Conservation (phyloP, 1,140 invertebrate genomes). For the Lerema accius region DNA sequence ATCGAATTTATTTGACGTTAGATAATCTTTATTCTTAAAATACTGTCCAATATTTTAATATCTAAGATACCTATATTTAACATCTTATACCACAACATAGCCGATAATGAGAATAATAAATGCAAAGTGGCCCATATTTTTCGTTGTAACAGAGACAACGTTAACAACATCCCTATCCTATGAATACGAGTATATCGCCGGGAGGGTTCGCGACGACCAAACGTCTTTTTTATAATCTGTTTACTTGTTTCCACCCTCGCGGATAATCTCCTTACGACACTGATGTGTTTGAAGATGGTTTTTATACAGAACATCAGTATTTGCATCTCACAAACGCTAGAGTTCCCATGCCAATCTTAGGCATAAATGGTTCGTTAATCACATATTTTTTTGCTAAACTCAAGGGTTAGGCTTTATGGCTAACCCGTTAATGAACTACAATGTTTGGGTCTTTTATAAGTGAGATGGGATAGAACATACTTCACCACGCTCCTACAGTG, state of each 20-base stretch:
- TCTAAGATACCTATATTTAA: too few relatives aligned
- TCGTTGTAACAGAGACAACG: slow-evolving; percentile 10
- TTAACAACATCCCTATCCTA: slow-evolving; percentile 35
- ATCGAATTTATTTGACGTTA: too few relatives aligned
- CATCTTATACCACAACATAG: too few relatives aligned
- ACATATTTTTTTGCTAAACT: background rate
- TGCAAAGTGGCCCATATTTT: slow-evolving; percentile 13
- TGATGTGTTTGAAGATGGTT: slow-evolving; percentile 52
- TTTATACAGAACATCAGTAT: slow-evolving; percentile 38
- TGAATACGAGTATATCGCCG: slow-evolving; percentile 45
- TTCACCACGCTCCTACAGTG: too few relatives aligned
- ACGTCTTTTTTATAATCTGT: slow-evolving; percentile 77
- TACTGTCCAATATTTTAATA: too few relatives aligned
- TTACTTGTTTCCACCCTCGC: slow-evolving; percentile 61
- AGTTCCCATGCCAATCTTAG: slow-evolving; percentile 9
- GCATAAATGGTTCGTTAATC: background rate
- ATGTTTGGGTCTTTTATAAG: too few relatives aligned
- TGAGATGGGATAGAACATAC: too few relatives aligned
- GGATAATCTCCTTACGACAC: slow-evolving; percentile 64
- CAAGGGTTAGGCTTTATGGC: too few relatives aligned
- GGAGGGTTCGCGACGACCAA: slow-evolving; percentile 45
- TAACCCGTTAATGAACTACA: too few relatives aligned
- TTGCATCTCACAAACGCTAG: slow-evolving; percentile 20
- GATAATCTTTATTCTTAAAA: too few relatives aligned
- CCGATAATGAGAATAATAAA: slow-evolving; percentile 16